Base-by-base conservation (phyloP, 1,140 invertebrate genomes). In the Armadillidium nasatum region DNA sequence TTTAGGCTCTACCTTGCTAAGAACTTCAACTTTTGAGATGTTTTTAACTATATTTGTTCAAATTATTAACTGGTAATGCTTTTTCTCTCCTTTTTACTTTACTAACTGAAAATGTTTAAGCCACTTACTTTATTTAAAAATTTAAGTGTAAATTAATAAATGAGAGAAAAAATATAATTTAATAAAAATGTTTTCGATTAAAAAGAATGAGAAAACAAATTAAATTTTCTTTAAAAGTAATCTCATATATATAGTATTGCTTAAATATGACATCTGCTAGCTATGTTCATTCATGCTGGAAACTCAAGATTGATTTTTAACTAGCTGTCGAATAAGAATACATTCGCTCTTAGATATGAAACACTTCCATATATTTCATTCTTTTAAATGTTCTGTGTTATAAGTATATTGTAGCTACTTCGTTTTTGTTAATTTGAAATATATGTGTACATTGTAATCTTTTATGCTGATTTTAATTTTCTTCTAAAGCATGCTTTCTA, bases 361-460 rank as follows among this genome's bases (percentile, higher is more conserved):
- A 33, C 33, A 33, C 33, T 33, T 60, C 50, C 19, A 60, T 15
- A 60, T 60, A 60, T 60, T 60, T 7, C 33, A 33, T 33, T 15
- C 19, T 60, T 19, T 60, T 60, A 19, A 60, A 15, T 60, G 50
- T 60, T 71, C 13, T 33, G 43, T 71, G 43, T 33, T 71, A 33
- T 71, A 23, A 22, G 69, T 71, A 33, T 23, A 71, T 44, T 22
- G 43, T 71, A 71, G 69, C 69, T n/a, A 33, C 22, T 71, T 15
- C 69, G 43, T 71, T 71, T 71, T 22, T 71, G 43, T 71, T 71
- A 11, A 44, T 15, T 60, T 33, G 33, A 33, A 60, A 60, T 60
- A 60, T 60, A 19, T 60, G 50, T 60, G 19, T 60, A 60, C 11
- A 60, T 19, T 60, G 33, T 33, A 33, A 13, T 60, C 50, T 60